These are phyloP conservation scores for Hemistola chrysoprasaria DNA, from an alignment of 2,888 invertebrate genomes.

Conservation along the genomic window DNA sequence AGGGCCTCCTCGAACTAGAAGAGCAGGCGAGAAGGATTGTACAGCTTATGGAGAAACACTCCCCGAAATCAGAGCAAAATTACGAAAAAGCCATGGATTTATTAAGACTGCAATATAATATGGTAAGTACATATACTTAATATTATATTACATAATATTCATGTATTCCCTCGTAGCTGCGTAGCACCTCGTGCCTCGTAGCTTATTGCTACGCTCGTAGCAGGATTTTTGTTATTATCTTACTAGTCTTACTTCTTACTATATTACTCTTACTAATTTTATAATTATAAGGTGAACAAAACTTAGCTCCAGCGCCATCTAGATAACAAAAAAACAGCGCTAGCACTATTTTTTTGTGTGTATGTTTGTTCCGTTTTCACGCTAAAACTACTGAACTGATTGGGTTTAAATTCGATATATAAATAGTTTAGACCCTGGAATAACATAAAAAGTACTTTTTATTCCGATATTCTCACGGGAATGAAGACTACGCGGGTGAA, in stretches of 20 bases:
- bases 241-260: constrained; percentile 12
- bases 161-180: neutral
- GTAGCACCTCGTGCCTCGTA: neutral
- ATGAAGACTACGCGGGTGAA: too few relatives aligned
- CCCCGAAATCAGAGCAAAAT: constrained; percentile 33
- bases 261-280: constrained; percentile 7
- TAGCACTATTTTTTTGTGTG: too few relatives aligned
- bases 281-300: too few relatives aligned
- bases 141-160: too few relatives aligned
- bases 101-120: constrained; percentile 50
- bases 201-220: neutral
- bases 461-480: too few relatives aligned
- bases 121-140: constrained; percentile 36
- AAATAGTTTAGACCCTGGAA: too few relatives aligned
- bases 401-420: too few relatives aligned
- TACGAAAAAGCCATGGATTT: constrained; percentile 46
- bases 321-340: too few relatives aligned
- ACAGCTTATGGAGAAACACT: constrained; percentile 45
- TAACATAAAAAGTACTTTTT: too few relatives aligned
- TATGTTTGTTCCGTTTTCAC: too few relatives aligned
- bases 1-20: constrained; percentile 43
- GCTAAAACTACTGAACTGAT: too few relatives aligned
- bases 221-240: neutral
- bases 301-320: too few relatives aligned
- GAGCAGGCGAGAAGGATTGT: constrained; percentile 39